Evolutionary conservation across 2,113 vertebrate species (phyloP).

Genomic region (Okapia johnstoni): DNA sequence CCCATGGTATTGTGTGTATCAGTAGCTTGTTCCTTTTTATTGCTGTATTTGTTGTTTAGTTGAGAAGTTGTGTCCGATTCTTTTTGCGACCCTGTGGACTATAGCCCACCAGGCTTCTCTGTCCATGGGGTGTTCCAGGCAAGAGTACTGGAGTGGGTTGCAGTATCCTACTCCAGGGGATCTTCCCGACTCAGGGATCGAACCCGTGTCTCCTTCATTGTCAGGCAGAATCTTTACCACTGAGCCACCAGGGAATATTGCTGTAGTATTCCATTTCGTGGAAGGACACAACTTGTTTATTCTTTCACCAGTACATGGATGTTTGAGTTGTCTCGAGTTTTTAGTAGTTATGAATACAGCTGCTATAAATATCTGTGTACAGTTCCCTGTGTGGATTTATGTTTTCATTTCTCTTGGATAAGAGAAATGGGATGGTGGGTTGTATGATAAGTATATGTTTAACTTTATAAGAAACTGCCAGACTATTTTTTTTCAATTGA

Average conservation of each 20-base stretch:
- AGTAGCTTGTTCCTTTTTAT: neutral
- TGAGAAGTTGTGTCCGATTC: neutral
- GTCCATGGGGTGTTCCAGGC: neutral
- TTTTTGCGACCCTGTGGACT: neutral
- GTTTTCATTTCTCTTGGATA: neutral
- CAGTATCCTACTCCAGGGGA: neutral
- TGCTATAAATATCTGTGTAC: neutral
- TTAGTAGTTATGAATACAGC: neutral
- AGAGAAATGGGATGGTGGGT: neutral
- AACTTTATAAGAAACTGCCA: neutral
- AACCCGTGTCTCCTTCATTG: neutral
- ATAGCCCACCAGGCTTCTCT: neutral
- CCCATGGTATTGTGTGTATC: neutral
- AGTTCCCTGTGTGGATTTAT: neutral
- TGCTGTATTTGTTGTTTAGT: neutral
- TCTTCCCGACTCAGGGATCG: neutral
- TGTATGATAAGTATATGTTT: neutral
- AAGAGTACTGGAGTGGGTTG: neutral
- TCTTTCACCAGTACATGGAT: neutral
- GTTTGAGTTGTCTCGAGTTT: neutral
- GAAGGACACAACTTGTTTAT: neutral
- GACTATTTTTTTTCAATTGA: neutral
- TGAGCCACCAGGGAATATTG: neutral
- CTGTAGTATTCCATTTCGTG: neutral
- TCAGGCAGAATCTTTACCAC: neutral